Evolutionary conservation across 2,888 invertebrate genomes (phyloP).

Genomic region (Capitulum mitella): DNA sequence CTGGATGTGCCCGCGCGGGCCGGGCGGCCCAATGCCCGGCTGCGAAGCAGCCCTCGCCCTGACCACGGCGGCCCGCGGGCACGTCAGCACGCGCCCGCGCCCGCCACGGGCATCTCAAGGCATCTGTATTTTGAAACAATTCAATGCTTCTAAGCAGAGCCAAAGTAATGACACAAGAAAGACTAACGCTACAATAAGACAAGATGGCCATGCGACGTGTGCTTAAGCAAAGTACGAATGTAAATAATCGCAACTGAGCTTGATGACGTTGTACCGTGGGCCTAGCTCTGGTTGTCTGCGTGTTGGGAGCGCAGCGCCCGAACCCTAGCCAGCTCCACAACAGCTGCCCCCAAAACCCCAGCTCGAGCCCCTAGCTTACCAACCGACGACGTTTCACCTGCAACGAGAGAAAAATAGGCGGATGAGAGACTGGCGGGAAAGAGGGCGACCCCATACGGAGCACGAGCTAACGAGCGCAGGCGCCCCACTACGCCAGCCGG

Average conservation of each 20-base stretch:
- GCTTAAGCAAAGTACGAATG: constrained; percentile 14
- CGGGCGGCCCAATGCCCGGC: neutral
- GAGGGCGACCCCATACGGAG: neutral
- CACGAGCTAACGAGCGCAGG: neutral
- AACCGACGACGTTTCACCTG: constrained; percentile 21
- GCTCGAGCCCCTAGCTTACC: constrained; percentile 13
- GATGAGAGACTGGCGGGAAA: neutral
- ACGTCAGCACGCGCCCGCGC: neutral
- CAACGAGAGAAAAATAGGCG: constrained; percentile 9
- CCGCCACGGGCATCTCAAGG: neutral
- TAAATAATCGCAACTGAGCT: constrained; percentile 14
- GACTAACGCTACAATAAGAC: constrained; percentile 18
- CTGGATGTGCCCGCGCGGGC: neutral
- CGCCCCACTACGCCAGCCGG: neutral
- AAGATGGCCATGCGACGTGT: constrained; percentile 23
- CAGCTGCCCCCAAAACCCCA: neutral
- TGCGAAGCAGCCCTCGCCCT: neutral
- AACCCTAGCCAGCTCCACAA: neutral
- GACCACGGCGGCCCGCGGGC: neutral
- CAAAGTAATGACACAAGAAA: constrained; percentile 10
- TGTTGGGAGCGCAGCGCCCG: constrained; percentile 1
- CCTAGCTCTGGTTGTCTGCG: neutral
- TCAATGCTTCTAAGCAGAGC: constrained; percentile 19
- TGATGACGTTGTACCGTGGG: constrained; percentile 11
- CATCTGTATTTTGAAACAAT: constrained; percentile 12